Base-by-base conservation (phyloP, 1,140 invertebrate genomes). In the Nasonia vitripennis region DNA sequence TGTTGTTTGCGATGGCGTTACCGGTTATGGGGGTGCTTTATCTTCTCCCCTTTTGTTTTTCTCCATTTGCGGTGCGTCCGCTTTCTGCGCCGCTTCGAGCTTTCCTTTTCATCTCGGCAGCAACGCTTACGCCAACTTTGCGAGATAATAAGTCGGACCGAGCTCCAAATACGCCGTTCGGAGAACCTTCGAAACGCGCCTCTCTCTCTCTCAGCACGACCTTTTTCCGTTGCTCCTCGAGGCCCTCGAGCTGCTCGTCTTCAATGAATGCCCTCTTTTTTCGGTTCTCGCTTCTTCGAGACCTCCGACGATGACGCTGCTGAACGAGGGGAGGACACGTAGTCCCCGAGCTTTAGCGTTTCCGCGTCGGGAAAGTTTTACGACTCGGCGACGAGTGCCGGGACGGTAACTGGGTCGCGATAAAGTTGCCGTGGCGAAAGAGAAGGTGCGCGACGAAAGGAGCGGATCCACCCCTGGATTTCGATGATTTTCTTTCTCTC, bases 351-450 rank as follows among this genome's bases (percentile, higher is more conserved):
- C 55, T 62, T 62, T 62, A 62, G 68, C 78, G 51, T 79, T 87
- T 87, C 80, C 87, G 82, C 81, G 78, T 78, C 62, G 37, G 62
- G 81, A 81, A 87, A 87, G 78, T 87, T 87, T 85, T 85, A 87
- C 51, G 86, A 81, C 86, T 77, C 74, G 79, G 48, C 70, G 75
- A 20, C 14, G 82, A 71, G 11, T 31, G 55, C 55, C 7, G 55
- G 2, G 55, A 51, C 45, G 17, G 83, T 84, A 87, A 85, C 83
- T 87, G 80, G 86, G 86, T 87, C 83, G 86, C 80, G 86, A 87
- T 85, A 83, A 87, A 84, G 45, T 85, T 70, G 37, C 79, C 41
- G 23, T 9, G 73, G 27, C 11, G 80, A 48, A 70, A 74, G 51
- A 81, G 79, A 34, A 55, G 74, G 78, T 71, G 70, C 27, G 62